Evolutionary conservation across 2,113 vertebrate genomes (phyloP), one percentile per base, ranked within the genome.

Genomic region (Petrocephalus microphthalmus): DNA sequence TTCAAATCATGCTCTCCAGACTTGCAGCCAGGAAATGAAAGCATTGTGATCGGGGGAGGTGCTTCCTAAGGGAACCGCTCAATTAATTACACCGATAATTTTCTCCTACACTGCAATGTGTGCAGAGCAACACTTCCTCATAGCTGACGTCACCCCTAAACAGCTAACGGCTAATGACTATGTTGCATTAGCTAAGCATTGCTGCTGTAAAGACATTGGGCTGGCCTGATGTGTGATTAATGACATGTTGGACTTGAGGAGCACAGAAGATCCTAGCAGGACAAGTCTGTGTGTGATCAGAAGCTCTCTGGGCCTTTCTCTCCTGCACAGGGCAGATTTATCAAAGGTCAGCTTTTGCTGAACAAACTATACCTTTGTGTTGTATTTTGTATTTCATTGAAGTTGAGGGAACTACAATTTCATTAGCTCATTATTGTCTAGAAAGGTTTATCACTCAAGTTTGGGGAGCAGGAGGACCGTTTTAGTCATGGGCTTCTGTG

Each of bases 301-400:
- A 78, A 51, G 51, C 53, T 22, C 52, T 71, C 67, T 37, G 5
- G 67, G 20, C 33, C 52, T 19, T 56, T 87, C 22, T 47, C 25
- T 87, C 67, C 49, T 22, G 49, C 20, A 25, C 51, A 15, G 29
- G 10, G 33, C 15, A 25, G 13, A 17, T 54, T 88, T 10, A 49
- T 49, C 42, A 29, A n/a, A 29, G 49, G 82, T 84, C 20, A 42
- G 47, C 22, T 7, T 17, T 78, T 78, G 37, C 6, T 22, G 25
- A 13, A 20, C 7, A 53, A 88, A 45, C n/a, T 20, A 81, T 22
- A 54, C 25, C 92, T 92, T 90, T 88, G 33, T 51, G 90, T 54
- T 95, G 56, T 7, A 19, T 54, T 54, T 56, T 74, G 3, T 6
- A 84, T 51, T 51, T 84, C 47, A 84, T 51, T 52, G 10, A 19